phyloP scores from a whole-genome alignment of 2,888 invertebrate species.

The Ophion obscuratus region DNA sequence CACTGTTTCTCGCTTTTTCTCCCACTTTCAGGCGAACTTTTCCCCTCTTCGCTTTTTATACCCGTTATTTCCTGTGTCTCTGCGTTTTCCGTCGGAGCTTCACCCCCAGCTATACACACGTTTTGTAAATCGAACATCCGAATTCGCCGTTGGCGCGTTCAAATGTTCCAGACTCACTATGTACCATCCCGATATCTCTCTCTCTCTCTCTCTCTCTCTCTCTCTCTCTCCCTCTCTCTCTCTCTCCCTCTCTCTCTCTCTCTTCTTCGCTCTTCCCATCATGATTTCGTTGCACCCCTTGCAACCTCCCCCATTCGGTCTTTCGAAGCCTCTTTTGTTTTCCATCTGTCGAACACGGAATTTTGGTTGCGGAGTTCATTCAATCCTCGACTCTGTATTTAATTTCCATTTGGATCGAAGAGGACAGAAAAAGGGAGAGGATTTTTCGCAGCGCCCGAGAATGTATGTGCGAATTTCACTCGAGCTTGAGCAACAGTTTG shows the following conservation, averaged over 20 bases:
- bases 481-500: slow-evolving; percentile 46
- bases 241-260: slow-evolving; percentile 38
- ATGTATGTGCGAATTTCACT: slow-evolving; percentile 20
- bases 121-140: slow-evolving; percentile 61
- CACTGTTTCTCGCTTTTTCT: slow-evolving; percentile 43
- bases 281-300: neutral
- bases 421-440: slow-evolving; percentile 3
- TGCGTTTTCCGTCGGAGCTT: slow-evolving; percentile 43
- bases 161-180: slow-evolving; percentile 30
- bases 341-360: slow-evolving; percentile 76
- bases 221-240: slow-evolving; percentile 20
- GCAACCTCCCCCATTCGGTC: slow-evolving; percentile 23
- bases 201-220: slow-evolving; percentile 15
- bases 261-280: slow-evolving; percentile 53
- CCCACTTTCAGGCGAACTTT: slow-evolving; percentile 43
- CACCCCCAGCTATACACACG: slow-evolving; percentile 37
- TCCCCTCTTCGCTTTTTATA: slow-evolving; percentile 31
- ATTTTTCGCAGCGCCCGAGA: slow-evolving; percentile 19
- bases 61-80: slow-evolving; percentile 31
- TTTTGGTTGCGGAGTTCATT: slow-evolving; percentile 80
- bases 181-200: slow-evolving; percentile 33
- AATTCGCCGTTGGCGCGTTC: slow-evolving; percentile 33
- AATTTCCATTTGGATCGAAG: slow-evolving; percentile 71
- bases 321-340: slow-evolving; percentile 76
- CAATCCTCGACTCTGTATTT: slow-evolving; percentile 76